Evolutionary conservation across 2,888 invertebrate species (phyloP).

Genomic region (Dicyrtoma fusca): DNA sequence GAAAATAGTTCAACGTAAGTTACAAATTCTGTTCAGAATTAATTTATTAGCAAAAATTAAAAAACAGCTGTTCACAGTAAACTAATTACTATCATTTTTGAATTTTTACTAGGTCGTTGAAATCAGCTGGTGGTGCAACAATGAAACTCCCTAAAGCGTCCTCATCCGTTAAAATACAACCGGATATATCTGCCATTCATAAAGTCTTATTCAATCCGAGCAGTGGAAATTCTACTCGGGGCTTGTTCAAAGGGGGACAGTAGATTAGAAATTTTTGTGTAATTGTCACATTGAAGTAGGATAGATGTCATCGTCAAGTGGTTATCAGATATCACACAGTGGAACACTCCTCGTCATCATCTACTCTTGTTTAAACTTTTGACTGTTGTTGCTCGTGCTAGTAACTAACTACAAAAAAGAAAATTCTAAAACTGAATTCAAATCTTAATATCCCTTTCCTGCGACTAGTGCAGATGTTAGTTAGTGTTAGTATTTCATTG

Average conservation of each 20-base stretch:
- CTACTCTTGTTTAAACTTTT: too few species aligned
- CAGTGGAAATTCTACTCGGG: constrained; percentile 54
- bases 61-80: background rate
- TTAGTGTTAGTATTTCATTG: too few species aligned
- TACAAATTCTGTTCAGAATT: background rate
- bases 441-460: too few species aligned
- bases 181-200: constrained; percentile 72
- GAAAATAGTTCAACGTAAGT: constrained; percentile 61
- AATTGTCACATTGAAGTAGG: background rate
- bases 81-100: background rate
- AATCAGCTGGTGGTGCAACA: constrained; percentile 56
- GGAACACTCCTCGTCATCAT: too few species aligned
- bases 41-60: background rate
- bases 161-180: constrained; percentile 62
- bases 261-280: constrained; percentile 10
- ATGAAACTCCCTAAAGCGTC: constrained; percentile 62
- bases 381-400: too few species aligned
- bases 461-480: too few species aligned
- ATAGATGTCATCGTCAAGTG: too few species aligned
- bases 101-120: constrained; percentile 38
- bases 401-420: too few species aligned
- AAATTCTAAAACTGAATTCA: too few species aligned
- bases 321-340: too few species aligned
- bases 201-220: constrained; percentile 67
- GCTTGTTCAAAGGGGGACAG: constrained; percentile 55